These are phyloP conservation scores for Scopus umbretta DNA, from an alignment of 2,113 vertebrate genomes.

Conservation along the genomic window DNA sequence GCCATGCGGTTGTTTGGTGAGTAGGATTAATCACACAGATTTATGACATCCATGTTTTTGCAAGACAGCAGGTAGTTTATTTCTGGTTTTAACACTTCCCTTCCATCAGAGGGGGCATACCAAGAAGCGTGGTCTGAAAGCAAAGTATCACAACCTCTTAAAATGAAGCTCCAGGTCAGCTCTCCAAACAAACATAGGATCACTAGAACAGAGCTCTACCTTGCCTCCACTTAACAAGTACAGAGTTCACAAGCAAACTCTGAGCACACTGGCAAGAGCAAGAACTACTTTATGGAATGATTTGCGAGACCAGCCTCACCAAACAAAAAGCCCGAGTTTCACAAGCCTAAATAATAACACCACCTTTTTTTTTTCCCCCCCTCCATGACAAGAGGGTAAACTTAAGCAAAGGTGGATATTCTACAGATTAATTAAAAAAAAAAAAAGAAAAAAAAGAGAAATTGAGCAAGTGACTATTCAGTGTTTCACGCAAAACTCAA, in stretches of 20 bases:
- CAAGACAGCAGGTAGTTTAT: constrained; percentile 15
- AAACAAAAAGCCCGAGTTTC: not conserved
- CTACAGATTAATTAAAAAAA: constrained; percentile 25
- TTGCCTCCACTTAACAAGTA: constrained; percentile 20
- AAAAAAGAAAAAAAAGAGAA: not conserved
- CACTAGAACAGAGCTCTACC: not conserved
- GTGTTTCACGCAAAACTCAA: constrained; percentile 55
- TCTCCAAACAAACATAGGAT: not conserved
- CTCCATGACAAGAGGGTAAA: not conserved
- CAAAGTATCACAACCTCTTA: not conserved
- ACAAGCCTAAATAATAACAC: not conserved
- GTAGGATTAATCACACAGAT: not conserved
- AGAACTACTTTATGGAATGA: constrained; percentile 50
- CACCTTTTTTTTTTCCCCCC: not conserved
- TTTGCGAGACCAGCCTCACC: constrained; percentile 39
- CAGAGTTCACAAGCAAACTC: not conserved
- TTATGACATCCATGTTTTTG: not conserved
- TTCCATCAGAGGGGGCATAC: not conserved
- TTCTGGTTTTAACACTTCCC: not conserved
- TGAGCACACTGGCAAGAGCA: not conserved
- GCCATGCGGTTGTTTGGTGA: not conserved
- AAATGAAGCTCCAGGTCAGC: constrained; percentile 25
- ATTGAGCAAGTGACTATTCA: constrained; percentile 50
- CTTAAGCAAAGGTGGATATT: constrained; percentile 9
- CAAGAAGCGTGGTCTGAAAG: constrained; percentile 37